Conservation (phyloP, 2,888 invertebrate genomes). For the Dorcus hopei region DNA sequence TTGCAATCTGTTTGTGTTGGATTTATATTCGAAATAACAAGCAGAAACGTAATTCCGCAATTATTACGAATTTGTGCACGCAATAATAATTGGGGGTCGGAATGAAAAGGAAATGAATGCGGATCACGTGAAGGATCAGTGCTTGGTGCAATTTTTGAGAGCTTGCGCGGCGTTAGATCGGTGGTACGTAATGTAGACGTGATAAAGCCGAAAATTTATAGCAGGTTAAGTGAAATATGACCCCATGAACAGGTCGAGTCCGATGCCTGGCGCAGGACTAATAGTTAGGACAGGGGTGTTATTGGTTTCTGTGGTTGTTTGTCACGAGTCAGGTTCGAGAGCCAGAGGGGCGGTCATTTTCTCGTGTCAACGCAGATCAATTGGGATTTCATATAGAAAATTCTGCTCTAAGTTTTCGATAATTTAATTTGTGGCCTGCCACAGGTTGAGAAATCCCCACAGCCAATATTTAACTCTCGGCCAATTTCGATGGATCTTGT, state of each 20-base stretch:
- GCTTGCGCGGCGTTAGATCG: no score
- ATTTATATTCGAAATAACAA: no score
- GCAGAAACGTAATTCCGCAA: no score
- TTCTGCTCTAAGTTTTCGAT: constrained; percentile 22
- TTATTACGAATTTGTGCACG: no score
- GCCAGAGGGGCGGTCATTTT: constrained; percentile 19
- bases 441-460: constrained; percentile 30
- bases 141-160: no score
- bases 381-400: constrained; percentile 30
- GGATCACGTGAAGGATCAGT: no score
- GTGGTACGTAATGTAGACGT: neutral
- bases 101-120: no score
- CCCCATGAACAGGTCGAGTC: constrained; percentile 31
- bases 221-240: constrained; percentile 43
- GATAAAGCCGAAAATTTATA: constrained; percentile 42
- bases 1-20: no score
- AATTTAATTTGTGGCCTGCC: constrained; percentile 34
- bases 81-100: no score
- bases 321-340: constrained; percentile 8
- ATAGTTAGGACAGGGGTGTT: constrained; percentile 27
- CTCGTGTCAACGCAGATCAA: constrained; percentile 30
- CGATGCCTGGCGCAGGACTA: constrained; percentile 41
- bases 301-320: constrained; percentile 12
- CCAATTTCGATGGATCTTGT: constrained; percentile 27
- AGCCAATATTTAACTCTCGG: constrained; percentile 31